Evolutionary conservation across 2,888 invertebrate genomes (phyloP), one percentile per base, ranked within the genome.

Genomic region (Caenorhabditis sulstoni): DNA sequence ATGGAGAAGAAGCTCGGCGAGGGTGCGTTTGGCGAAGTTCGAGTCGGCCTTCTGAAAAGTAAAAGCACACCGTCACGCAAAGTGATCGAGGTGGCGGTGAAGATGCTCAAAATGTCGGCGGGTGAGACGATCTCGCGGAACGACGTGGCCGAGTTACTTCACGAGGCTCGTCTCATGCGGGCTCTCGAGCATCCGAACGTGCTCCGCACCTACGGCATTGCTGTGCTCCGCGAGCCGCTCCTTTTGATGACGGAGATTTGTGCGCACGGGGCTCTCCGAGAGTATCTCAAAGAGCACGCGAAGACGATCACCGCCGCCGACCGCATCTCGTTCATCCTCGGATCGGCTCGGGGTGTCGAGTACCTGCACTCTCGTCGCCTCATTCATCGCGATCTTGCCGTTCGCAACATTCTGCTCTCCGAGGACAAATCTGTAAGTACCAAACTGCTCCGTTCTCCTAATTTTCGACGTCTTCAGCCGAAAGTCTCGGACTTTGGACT

Each of bases 281-380:
- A 73, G 22, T 73, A 73, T 41, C 64, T 73, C 29, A 39, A 50
- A 7, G 73, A 73, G 20, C 64, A 73, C 20, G 14, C 41, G 3
- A 57, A 73, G 29, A 65, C 41, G 8, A 47, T 73, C 29, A 65
- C 66, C 8, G 39, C 61, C 0, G 61, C 59, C 1, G 74, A 74
- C 4, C 53, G 53, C 8, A 22, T 74, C 1, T 22, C 45, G 11
- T 66, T 71, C 29, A 55, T 64, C 0, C 14, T 77, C 11, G 77
- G 74, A 8, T 16, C 78, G 12, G 62, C 65, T 4, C 47, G 68
- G 23, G 79, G 85, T 8, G 59, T 85, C 16, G 81, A 75, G 41
- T 79, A 79, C 47, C 39, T 79, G 5, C 79, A 79, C 45, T 67
- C 67, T 1, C 59, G 70, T 14, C 50, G 53, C 18, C 39, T 41